phyloP scores from a whole-genome alignment of 2,888 invertebrate genomes.

The Zygaena filipendulae region DNA sequence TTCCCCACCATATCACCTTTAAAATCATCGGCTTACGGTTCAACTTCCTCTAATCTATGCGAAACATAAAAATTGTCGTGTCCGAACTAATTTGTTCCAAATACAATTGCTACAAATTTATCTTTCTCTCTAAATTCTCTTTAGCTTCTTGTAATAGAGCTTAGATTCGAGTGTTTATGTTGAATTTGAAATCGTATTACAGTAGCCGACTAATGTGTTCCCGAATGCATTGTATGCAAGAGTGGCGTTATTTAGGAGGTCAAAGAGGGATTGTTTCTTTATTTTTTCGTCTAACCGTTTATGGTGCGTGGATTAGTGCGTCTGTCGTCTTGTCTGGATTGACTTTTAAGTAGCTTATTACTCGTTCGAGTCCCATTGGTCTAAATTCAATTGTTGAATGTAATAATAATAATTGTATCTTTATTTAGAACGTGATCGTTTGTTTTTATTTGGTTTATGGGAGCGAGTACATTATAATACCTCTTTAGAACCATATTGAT shows the following conservation, averaged over 20 bases:
- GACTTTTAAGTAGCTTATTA: too few species aligned
- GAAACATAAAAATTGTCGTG: background rate
- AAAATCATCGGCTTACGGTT: background rate
- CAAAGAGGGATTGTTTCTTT: too few species aligned
- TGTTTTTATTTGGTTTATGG: too few species aligned
- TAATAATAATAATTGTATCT: too few species aligned
- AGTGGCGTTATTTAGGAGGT: slow-evolving; percentile 14
- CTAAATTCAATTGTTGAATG: too few species aligned
- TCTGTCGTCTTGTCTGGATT: too few species aligned
- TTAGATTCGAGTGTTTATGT: background rate
- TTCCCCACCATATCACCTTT: background rate
- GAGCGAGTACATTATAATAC: too few species aligned
- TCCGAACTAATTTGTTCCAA: background rate
- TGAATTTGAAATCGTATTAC: background rate
- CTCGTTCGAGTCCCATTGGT: too few species aligned
- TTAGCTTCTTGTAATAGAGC: background rate
- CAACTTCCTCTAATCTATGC: background rate
- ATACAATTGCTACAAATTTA: background rate
- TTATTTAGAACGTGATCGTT: too few species aligned
- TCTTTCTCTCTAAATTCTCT: background rate
- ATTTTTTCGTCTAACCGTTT: too few species aligned
- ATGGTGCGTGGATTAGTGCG: too few species aligned
- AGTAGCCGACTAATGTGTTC: background rate
- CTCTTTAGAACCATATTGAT: too few species aligned
- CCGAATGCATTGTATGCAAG: slow-evolving; percentile 18